phyloP scores from a whole-genome alignment of 2,888 invertebrate species.

The Rhamnusium bicolor region DNA sequence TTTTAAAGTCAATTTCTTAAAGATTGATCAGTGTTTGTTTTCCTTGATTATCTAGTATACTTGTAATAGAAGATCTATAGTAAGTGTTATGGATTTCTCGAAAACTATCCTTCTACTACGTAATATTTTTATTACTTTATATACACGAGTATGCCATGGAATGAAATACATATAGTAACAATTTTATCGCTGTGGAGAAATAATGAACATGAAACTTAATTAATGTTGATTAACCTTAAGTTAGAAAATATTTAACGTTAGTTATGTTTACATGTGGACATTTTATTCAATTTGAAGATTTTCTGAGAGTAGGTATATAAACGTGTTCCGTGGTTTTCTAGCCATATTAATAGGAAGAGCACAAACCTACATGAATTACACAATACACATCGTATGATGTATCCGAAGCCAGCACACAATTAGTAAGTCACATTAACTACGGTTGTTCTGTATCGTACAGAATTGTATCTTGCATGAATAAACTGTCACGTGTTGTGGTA shows the following conservation, averaged over 20 bases:
- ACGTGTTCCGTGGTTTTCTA: not conserved
- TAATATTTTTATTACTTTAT: not conserved
- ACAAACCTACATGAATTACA: conserved; percentile 35
- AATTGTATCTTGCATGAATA: conserved; percentile 64
- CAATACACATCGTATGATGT: conserved; percentile 46
- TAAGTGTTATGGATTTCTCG: not conserved
- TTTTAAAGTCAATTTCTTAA: conserved; percentile 2
- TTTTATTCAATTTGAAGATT: not conserved
- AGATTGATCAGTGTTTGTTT: not conserved
- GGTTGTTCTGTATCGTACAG: conserved; percentile 59
- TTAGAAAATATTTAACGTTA: too few species aligned
- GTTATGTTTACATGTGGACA: not conserved
- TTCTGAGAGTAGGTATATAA: not conserved
- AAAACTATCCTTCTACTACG: not conserved
- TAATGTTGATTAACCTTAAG: too few species aligned
- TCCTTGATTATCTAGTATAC: not conserved
- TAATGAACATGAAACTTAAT: too few species aligned
- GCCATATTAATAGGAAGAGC: conserved; percentile 3
- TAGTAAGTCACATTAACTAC: conserved; percentile 60
- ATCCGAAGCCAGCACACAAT: conserved; percentile 59
- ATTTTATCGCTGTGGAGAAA: too few species aligned
- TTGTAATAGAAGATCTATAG: not conserved
- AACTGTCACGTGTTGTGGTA: conserved; percentile 63
- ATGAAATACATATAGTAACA: too few species aligned
- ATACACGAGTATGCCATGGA: too few species aligned